Conservation (phyloP, 1,140 invertebrate species). For the Penaeus vannamei region DNA sequence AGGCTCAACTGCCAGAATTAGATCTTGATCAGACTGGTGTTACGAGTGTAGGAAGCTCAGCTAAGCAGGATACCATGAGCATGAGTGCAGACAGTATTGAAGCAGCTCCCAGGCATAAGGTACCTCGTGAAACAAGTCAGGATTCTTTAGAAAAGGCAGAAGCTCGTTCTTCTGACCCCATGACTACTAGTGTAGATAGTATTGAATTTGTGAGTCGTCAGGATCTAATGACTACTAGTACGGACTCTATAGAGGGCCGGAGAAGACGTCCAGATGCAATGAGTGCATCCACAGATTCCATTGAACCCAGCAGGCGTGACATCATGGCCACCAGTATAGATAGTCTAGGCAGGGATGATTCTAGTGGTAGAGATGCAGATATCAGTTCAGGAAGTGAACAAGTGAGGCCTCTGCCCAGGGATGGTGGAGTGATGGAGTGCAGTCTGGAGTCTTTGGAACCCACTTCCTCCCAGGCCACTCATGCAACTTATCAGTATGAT, state of each 20-base stretch:
- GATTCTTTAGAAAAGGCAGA: constrained; percentile 69
- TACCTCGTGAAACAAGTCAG: constrained; percentile 61
- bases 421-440: constrained; percentile 76
- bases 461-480: constrained; percentile 82
- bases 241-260: constrained; percentile 75
- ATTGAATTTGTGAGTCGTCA: constrained; percentile 73
- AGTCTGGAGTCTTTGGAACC: constrained; percentile 73
- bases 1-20: constrained; percentile 58
- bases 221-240: constrained; percentile 70
- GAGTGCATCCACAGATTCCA: constrained; percentile 70
- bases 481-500: constrained; percentile 87
- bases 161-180: constrained; percentile 72
- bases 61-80: constrained; percentile 49
- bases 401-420: constrained; percentile 67
- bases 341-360: constrained; percentile 72
- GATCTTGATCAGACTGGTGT: constrained; percentile 44
- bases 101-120: constrained; percentile 34
- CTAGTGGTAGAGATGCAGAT: constrained; percentile 72
- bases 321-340: constrained; percentile 66
- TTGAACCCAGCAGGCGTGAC: constrained; percentile 68
- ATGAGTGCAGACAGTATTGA: constrained; percentile 60
- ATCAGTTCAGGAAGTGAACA: constrained; percentile 69
- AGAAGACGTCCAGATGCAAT: constrained; percentile 69
- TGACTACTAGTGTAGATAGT: constrained; percentile 78
- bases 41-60: background rate